These are phyloP conservation scores for Hartigia nigra DNA, from an alignment of 2,888 invertebrate species.

Conservation along the genomic window DNA sequence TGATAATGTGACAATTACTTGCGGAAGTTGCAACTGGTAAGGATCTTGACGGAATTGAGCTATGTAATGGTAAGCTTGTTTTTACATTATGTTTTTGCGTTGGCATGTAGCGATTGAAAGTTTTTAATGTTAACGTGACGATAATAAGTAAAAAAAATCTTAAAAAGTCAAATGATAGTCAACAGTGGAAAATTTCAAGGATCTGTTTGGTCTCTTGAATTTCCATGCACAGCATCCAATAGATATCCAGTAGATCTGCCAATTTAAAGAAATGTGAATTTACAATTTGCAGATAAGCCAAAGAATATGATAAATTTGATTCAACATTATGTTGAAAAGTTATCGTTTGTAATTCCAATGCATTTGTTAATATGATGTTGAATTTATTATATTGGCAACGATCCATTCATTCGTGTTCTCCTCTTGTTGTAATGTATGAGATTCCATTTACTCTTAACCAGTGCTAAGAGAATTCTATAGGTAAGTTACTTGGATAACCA, in stretches of 20 bases:
- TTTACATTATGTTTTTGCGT: not conserved
- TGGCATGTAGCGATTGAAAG: no score
- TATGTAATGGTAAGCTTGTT: not conserved
- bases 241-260: not conserved
- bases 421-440: not conserved
- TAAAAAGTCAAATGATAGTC: not conserved
- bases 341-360: not conserved
- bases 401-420: not conserved
- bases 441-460: not conserved
- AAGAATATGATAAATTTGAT: not conserved
- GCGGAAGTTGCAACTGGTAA: not conserved
- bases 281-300: not conserved
- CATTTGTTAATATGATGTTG: constrained; percentile 1
- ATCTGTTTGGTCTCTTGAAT: not conserved
- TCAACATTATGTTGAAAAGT: not conserved
- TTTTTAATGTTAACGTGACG: not conserved
- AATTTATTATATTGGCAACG: not conserved
- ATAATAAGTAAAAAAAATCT: not conserved
- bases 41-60: not conserved
- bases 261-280: not conserved
- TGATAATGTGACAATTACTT: not conserved
- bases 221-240: not conserved
- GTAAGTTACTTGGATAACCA: not conserved
- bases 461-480: not conserved
- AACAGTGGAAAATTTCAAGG: not conserved